phyloP scores from a whole-genome alignment of 2,888 invertebrate species.

The Mythimna impura region DNA sequence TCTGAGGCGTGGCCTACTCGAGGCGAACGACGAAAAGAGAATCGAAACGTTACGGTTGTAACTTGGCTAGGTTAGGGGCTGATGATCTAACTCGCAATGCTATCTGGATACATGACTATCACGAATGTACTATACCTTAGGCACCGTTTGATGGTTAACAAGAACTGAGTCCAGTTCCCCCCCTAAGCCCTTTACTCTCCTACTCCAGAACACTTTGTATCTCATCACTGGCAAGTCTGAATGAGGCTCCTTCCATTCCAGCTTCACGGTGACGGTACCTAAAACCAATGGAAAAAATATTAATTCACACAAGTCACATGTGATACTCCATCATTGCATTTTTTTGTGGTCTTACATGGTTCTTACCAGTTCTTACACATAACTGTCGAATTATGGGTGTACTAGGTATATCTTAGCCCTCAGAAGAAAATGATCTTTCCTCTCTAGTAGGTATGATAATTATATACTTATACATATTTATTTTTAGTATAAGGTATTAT shows the following conservation, averaged over 20 bases:
- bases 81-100: no score
- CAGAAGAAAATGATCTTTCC: not conserved
- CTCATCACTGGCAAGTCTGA: slow-evolving; percentile 93
- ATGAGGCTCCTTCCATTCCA: slow-evolving; percentile 93
- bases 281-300: slow-evolving; percentile 28
- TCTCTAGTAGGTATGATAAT: no score
- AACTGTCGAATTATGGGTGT: not conserved
- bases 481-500: no score
- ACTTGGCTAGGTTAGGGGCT: no score
- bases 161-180: slow-evolving; percentile 91
- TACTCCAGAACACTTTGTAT: slow-evolving; percentile 94
- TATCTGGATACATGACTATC: no score
- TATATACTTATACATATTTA: no score
- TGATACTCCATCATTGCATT: no score
- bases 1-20: no score
- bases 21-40: no score
- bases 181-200: slow-evolving; percentile 91
- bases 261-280: slow-evolving; percentile 89
- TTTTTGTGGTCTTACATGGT: no score
- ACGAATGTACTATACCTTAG: slow-evolving; percentile 83
- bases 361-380: not conserved
- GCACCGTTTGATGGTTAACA: slow-evolving; percentile 91
- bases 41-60: no score
- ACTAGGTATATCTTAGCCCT: not conserved
- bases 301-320: no score